Percentiles rank a stretch among this genome's conserved stretches.
These are phyloP conservation scores for Acleris laterana DNA, from an alignment of 2,888 invertebrate genomes.

Conservation along the genomic window DNA sequence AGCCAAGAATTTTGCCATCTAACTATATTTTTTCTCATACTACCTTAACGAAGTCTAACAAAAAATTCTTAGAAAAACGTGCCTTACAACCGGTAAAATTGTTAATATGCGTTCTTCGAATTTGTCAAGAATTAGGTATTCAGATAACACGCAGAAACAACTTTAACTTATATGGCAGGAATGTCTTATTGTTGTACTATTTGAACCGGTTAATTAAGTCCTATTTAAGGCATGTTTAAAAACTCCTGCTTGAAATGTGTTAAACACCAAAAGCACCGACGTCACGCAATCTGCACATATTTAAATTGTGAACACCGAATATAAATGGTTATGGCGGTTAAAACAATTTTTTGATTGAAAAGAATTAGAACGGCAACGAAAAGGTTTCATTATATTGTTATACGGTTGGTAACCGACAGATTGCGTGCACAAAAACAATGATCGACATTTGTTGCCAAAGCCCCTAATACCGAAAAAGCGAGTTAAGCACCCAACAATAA, in stretches of 20 bases:
- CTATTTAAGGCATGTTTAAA: conserved; percentile 27
- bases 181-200: conserved; percentile 24
- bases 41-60: neutral
- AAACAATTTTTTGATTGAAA: conserved; percentile 57
- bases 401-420: conserved; percentile 60
- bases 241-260: conserved; percentile 19
- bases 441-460: conserved; percentile 64
- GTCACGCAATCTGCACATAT: conserved; percentile 39
- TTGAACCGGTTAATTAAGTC: conserved; percentile 24
- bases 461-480: conserved; percentile 61
- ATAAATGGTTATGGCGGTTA: conserved; percentile 42
- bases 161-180: conserved; percentile 3
- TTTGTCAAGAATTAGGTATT: conserved; percentile 24
- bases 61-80: neutral
- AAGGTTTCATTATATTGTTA: conserved; percentile 53
- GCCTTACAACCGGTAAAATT: neutral
- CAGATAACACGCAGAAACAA: conserved; percentile 15
- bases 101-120: conserved; percentile 4
- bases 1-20: conserved; percentile 13
- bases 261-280: conserved; percentile 24
- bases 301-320: conserved; percentile 36
- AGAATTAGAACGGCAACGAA: conserved; percentile 55
- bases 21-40: conserved; percentile 1
- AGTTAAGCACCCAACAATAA: conserved; percentile 61
- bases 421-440: conserved; percentile 74